A percentile compares a stretch with the other conserved stretches of the same genome.
Conservation (phyloP, 2,797 vertebrate genomes). For the Falco peregrinus region DNA sequence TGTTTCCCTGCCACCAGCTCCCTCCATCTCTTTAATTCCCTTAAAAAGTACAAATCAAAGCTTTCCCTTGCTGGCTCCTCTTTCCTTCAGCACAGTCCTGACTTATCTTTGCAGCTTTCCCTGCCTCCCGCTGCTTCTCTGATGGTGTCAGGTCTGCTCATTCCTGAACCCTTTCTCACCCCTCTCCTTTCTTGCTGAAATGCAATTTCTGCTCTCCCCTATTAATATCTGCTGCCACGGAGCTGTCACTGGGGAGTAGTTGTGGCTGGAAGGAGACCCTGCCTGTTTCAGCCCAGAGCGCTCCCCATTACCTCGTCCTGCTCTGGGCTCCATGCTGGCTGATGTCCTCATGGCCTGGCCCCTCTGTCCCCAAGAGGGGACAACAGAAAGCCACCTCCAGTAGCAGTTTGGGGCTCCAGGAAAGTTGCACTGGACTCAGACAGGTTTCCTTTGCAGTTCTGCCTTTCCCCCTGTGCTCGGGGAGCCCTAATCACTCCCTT, state of each 20-base stretch:
- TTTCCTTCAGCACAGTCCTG: background rate
- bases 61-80: background rate
- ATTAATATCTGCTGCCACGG: constrained; percentile 23
- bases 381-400: accelerated
- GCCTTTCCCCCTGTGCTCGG: background rate
- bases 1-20: background rate
- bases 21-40: background rate
- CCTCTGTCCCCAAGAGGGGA: background rate
- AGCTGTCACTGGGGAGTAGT: background rate
- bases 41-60: constrained; percentile 27
- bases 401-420: background rate
- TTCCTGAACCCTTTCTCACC: constrained; percentile 34
- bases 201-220: background rate
- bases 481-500: background rate
- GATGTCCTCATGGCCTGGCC: background rate
- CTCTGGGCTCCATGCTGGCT: background rate
- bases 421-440: background rate
- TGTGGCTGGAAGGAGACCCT: background rate
- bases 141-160: constrained; percentile 39
- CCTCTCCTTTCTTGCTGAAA: constrained; percentile 1
- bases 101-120: background rate
- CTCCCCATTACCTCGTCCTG: background rate
- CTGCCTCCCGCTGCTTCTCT: constrained; percentile 13
- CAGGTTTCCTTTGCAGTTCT: background rate
- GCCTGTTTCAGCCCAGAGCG: background rate